Evolutionary conservation across 1,140 invertebrate species (phyloP), one percentile per base, ranked within the genome.

Genomic region (Calosoma granatense): DNA sequence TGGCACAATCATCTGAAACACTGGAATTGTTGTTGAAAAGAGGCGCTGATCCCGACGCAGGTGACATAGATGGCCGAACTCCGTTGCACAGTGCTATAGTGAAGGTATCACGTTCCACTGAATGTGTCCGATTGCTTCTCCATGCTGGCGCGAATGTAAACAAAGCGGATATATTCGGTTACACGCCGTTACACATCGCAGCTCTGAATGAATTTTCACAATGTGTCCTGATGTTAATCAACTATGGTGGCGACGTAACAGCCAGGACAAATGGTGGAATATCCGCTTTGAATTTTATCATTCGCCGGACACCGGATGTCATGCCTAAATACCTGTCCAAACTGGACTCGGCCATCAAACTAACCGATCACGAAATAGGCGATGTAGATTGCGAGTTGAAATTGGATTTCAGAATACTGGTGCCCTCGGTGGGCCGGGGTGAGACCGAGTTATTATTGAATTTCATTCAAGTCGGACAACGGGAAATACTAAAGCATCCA

Each of bases 371-470:
- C 63, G 88, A 91, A 65, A 74, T 90, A 0, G 86, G 85, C 0
- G 88, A 92, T 57, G 83, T 88, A 0, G 88, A 92, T 65, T 91
- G 88, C 58, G 87, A 90, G 67, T 72, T 90, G 1, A 84, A 85
- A 67, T 63, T 90, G 22, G 87, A 90, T 70, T 90, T 90, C 65
- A 74, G 82, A 22, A 77, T 83, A 0, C 62, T 88, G 14, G 81
- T 87, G 1, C 83, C 85, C 1, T 68, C 66, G 0, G 63, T 78
- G 43, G 74, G 79, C 1, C 70, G 81, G 41, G 81, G 84, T 0
- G 87, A 90, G 70, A 83, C 84, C 1, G 85, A 86, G 60, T 67
- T 89, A 2, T 73, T 90, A 53, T 64, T 88, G 0, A 81, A 84
- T n/a, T 80, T 90, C 22, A 81, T 88, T 1, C 85, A 88, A 70